Evolutionary conservation across 2,888 invertebrate species (phyloP), one percentile per base, ranked within the genome.

Genomic region (Kuschelorhynchus macadamiae): DNA sequence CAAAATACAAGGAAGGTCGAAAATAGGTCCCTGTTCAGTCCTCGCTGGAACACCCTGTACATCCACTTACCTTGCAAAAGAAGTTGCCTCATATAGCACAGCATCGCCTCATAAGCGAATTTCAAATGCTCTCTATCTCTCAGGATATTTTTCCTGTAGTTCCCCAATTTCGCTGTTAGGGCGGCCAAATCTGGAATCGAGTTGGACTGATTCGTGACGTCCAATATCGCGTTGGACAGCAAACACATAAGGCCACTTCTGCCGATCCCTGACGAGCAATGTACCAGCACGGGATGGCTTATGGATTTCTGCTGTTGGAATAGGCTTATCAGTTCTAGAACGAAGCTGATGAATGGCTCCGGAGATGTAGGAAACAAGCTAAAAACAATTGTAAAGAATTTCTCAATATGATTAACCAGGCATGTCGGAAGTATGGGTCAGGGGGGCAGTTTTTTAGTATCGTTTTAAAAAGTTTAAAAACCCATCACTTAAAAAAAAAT

Each of bases 111-210:
- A 82, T 93, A 93, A 12, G 90, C 90, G 81, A 93, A 94, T 44
- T 89, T 88, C 55, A 95, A 84, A 78, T 91, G 93, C 74, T 93
- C 92, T 68, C 91, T 89, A 79, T 94, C 92, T 76, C 92, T 88
- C 25, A 94, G 82, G 25, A 92, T 88, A 72, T 89, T 88, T 62
- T 85, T 87, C 33, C 88, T 83, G 57, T 74, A 79, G 32, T 76
- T 76, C 0, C 80, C 78, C 72, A 84, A 75, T 67, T 82, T 81
- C n/a, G 77, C 72, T 0, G 84, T 78, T 41, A 86, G 77, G 14
- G 81, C 80, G 20, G 80, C 76, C 67, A 84, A 75, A 72, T 84
- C 84, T 1, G 84, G 82, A 55, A 82, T 70, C 9, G 75, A 71
- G 46, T 76, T 74, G 5, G 82, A 78, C 71, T 81, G 79, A 49